Evolutionary conservation across 2,113 vertebrate species (phyloP).

Genomic region (Poeciliopsis retropinna): DNA sequence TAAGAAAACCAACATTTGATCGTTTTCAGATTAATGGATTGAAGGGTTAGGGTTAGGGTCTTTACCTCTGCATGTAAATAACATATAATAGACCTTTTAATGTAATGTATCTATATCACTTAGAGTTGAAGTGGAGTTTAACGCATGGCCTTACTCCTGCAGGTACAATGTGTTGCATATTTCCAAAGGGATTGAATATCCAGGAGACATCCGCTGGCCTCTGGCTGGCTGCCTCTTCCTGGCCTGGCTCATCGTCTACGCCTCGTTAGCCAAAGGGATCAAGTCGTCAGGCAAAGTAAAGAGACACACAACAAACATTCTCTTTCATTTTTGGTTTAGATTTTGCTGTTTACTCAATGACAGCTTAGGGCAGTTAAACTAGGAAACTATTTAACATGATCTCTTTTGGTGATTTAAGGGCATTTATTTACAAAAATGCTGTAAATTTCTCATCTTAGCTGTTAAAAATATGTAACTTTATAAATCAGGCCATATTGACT

Average conservation of each 20-base stretch:
- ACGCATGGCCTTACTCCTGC: conserved; percentile 20
- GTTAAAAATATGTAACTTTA: no score
- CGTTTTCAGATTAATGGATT: background rate
- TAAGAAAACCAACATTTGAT: background rate
- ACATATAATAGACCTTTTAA: background rate
- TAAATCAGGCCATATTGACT: no score
- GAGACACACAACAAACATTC: background rate
- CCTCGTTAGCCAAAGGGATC: conserved; percentile 97
- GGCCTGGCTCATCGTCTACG: conserved; percentile 96
- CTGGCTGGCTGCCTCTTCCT: conserved; percentile 90
- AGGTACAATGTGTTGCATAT: conserved; percentile 99
- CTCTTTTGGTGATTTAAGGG: no score
- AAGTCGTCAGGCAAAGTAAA: conserved; percentile 97
- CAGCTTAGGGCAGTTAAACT: no score
- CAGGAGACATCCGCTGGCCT: conserved; percentile 95
- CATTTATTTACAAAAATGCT: no score
- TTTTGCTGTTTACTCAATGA: background rate
- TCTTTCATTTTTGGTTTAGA: background rate
- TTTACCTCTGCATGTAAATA: background rate
- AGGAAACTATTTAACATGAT: no score
- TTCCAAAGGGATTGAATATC: conserved; percentile 96
- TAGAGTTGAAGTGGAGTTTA: conserved; percentile 8
- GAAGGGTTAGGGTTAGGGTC: no score
- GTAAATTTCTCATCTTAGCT: no score
- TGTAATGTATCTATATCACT: background rate